Percentiles rank a stretch among this genome's conserved stretches.
phyloP scores from a whole-genome alignment of 2,888 invertebrate genomes.

The Xanthorhoe designata region DNA sequence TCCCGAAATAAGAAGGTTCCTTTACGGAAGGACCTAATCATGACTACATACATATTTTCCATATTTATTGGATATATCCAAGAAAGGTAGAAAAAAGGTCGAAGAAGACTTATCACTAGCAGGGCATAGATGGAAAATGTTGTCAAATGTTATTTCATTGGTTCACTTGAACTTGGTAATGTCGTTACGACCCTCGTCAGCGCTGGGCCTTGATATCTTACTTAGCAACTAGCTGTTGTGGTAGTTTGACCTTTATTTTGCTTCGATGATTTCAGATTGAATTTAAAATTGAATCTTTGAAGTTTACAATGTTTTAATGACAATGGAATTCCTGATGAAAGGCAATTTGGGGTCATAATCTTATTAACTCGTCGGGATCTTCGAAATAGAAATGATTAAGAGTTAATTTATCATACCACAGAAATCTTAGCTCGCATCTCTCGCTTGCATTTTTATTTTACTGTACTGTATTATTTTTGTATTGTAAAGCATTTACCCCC shows the following conservation, averaged over 20 bases:
- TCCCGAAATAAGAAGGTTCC: too few species aligned
- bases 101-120: conserved; percentile 28
- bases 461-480: too few species aligned
- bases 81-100: conserved; percentile 22
- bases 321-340: background rate
- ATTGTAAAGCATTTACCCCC: too few species aligned
- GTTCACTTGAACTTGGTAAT: conserved; percentile 28
- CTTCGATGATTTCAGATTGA: background rate
- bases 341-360: too few species aligned
- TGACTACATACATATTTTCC: background rate
- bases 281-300: conserved; percentile 1
- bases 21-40: background rate
- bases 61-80: background rate
- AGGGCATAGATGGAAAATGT: conserved; percentile 38
- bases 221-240: background rate
- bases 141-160: conserved; percentile 40
- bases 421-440: too few species aligned
- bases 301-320: background rate
- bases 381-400: too few species aligned
- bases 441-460: too few species aligned
- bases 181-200: conserved; percentile 43
- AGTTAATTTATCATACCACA: too few species aligned
- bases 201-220: conserved; percentile 16
- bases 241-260: background rate
- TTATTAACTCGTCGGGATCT: too few species aligned